A percentile compares a stretch with the other conserved stretches of the same genome.
phyloP scores from a whole-genome alignment of 64 coral and sea anemone genomes.

The Acropora yongei region DNA sequence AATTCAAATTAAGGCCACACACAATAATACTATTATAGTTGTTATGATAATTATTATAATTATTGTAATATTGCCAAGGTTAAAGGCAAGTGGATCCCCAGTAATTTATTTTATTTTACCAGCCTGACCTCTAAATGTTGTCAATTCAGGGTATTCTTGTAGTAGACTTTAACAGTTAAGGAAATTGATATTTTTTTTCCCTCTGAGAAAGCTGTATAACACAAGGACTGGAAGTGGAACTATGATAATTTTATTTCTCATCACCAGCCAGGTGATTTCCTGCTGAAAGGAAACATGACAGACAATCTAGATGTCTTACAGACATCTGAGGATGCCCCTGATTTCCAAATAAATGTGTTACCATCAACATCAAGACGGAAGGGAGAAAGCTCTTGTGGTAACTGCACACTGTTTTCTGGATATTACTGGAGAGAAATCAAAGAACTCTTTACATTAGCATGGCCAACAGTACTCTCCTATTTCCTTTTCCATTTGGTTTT shows the following conservation, averaged over 20 bases:
- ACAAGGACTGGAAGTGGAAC: too few relatives aligned
- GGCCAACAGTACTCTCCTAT: constrained; percentile 55
- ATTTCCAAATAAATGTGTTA: background rate
- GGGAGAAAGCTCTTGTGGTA: background rate
- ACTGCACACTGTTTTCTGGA: constrained; percentile 28
- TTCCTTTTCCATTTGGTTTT: constrained; percentile 40
- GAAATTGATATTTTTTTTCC: too few relatives aligned
- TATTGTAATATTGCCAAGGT: too few relatives aligned
- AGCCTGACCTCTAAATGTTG: too few relatives aligned
- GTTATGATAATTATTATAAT: too few relatives aligned
- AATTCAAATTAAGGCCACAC: too few relatives aligned
- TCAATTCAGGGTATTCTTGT: too few relatives aligned
- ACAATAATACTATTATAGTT: too few relatives aligned
- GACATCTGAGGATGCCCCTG: background rate
- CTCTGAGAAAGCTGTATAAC: too few relatives aligned
- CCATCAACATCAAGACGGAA: background rate
- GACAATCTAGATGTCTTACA: background rate
- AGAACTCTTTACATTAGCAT: constrained; percentile 49
- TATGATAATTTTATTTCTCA: background rate
- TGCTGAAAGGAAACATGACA: background rate
- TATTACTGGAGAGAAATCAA: constrained; percentile 45
- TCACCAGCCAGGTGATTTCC: background rate
- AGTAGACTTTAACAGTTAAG: too few relatives aligned
- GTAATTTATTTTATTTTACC: too few relatives aligned
- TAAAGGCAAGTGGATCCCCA: too few relatives aligned